These are phyloP conservation scores for Drosophila austrosaltans DNA, from an alignment of 2,888 invertebrate genomes.

Conservation along the genomic window DNA sequence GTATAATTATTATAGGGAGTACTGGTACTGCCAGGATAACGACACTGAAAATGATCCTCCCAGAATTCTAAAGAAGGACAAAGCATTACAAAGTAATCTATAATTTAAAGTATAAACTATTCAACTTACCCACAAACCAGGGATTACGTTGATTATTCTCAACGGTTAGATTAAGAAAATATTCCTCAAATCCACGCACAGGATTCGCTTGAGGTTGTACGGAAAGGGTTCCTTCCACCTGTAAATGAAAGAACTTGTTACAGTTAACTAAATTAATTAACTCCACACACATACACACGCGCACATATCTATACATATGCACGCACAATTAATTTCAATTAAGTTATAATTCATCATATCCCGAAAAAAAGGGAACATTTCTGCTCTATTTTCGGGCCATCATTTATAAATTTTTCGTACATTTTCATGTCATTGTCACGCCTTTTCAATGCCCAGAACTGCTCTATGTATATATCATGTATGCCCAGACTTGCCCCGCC, in stretches of 20 bases:
- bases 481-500: conserved; percentile 17
- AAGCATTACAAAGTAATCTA: too few species aligned
- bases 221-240: conserved; percentile 95
- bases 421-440: conserved; percentile 46
- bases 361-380: conserved; percentile 9
- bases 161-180: conserved; percentile 92
- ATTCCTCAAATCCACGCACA: conserved; percentile 93
- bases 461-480: too few species aligned
- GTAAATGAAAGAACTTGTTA: conserved; percentile 47
- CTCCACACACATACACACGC: conserved; percentile 34
- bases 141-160: conserved; percentile 96
- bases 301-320: conserved; percentile 31
- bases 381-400: conserved; percentile 30
- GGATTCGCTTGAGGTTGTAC: conserved; percentile 97
- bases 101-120: background rate
- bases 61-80: conserved; percentile 89
- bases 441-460: conserved; percentile 8
- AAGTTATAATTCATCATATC: conserved; percentile 74
- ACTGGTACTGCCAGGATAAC: conserved; percentile 90
- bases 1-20: conserved; percentile 93
- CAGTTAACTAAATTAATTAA: conserved; percentile 61
- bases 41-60: conserved; percentile 96
- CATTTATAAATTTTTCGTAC: conserved; percentile 65
- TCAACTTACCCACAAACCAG: conserved; percentile 95
- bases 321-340: conserved; percentile 78